Base-by-base conservation (phyloP, 2,113 vertebrate genomes). In the Orcinus orca region DNA sequence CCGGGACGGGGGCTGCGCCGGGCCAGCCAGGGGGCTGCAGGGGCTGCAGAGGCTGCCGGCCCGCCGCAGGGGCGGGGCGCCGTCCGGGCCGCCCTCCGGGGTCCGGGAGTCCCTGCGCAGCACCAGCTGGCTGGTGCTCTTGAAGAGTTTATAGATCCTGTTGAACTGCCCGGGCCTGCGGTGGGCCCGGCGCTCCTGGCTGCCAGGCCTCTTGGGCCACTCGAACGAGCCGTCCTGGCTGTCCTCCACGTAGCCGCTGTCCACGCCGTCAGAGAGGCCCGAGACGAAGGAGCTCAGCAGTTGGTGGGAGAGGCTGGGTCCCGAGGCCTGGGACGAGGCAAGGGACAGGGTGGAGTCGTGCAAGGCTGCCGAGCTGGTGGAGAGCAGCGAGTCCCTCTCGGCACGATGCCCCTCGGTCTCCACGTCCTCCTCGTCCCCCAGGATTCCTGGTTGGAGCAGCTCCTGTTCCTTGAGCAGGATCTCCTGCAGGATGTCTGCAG, bases 161-260 rank as follows among this genome's bases (percentile, higher is more conserved):
- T 99, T 98, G 94, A 99, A 99, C 95, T 98, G 99, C 13, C 97
- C 95, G 0, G 98, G 93, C 29, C 97, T 95, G 77, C 84, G 98
- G 90, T 98, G 97, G 33, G 87, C 95, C 41, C 96, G 97, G 92
- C 97, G 98, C 1, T 97, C 95, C 47, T 82, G 97, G 20, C 95
- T 94, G 38, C 99, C 98, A 0, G 81, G 38, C 74, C 96, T 73
- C 47, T 90, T 95, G 18, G 67, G n/a, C 3, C 55, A 0, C 44
- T 99, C 99, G 1, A 95, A 88, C 8, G 97, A 96, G 89, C 95
- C 98, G 91, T 99, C 99, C 0, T 99, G 99, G 0, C 98, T 98
- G 92, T 99, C 99, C 26, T 99, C 99, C 0, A 98, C 98, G 4
- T 99, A 99, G 96, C 99, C 99, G 0, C 99, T 99, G 97, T 99